These are phyloP conservation scores for Uria aalge DNA, from an alignment of 2,113 vertebrate species.

Conservation along the genomic window DNA sequence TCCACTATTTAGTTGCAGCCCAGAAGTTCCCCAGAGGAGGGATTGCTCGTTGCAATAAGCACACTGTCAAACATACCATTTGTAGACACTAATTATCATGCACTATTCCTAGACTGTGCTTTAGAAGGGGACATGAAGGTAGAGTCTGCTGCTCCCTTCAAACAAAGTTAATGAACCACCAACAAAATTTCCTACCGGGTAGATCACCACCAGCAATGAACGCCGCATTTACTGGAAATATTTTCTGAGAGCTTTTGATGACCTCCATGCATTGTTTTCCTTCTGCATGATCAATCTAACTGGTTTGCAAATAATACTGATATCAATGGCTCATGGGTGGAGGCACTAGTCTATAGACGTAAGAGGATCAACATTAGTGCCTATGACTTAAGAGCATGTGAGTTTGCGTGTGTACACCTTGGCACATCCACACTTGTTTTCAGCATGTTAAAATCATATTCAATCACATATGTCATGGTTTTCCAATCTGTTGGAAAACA, in stretches of 20 bases:
- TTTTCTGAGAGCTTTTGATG: neutral
- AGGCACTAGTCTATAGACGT: neutral
- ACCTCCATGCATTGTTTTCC: neutral
- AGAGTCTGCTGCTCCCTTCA: neutral
- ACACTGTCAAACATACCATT: neutral
- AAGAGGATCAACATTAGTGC: neutral
- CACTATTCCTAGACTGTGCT: neutral
- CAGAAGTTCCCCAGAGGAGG: neutral
- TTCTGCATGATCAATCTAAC: neutral
- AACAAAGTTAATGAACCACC: neutral
- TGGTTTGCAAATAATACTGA: neutral
- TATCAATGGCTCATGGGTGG: neutral
- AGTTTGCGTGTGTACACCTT: neutral
- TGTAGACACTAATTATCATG: neutral
- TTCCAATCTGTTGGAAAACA: neutral
- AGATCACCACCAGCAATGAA: rapidly evolving
- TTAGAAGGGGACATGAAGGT: neutral
- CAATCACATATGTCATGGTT: neutral
- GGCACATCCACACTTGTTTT: neutral
- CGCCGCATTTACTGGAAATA: neutral
- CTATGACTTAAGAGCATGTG: neutral
- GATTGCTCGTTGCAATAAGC: neutral
- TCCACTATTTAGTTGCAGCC: neutral
- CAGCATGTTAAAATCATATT: neutral
- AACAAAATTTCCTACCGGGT: neutral